Conservation (phyloP, 2,888 invertebrate species). For the Amphipoea lucens region DNA sequence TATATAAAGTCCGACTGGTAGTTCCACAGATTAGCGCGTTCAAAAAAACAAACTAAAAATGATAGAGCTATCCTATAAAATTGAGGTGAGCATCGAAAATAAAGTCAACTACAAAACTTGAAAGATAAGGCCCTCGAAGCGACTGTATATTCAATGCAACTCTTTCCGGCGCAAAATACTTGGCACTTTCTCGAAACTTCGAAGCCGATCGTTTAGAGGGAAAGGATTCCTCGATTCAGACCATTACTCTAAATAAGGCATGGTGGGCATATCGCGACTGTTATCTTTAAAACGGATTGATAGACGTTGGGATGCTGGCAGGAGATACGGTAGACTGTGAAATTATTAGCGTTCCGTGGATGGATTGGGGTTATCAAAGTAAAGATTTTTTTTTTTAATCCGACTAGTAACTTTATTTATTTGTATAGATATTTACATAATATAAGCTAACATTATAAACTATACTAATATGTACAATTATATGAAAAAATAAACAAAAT, state of each 20-base stretch:
- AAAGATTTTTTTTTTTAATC: no score
- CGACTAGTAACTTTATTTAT: no score
- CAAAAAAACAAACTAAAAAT: no score
- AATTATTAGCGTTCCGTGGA: background rate
- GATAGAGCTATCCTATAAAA: background rate
- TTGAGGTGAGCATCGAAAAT: background rate
- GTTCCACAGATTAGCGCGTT: no score
- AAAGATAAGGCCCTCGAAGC: background rate
- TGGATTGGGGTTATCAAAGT: background rate
- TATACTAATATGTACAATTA: no score
- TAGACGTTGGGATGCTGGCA: background rate
- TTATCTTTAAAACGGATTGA: conserved; percentile 38
- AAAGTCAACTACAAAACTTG: background rate
- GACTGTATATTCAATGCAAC: background rate
- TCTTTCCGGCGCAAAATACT: conserved; percentile 11
- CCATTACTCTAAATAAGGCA: conserved; percentile 41
- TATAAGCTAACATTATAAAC: no score
- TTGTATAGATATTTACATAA: no score
- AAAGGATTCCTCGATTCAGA: background rate
- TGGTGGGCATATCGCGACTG: conserved; percentile 22
- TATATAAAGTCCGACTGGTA: no score
- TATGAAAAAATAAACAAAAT: no score
- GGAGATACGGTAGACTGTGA: conserved; percentile 8
- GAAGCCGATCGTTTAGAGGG: conserved; percentile 8
- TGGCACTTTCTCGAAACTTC: conserved; percentile 10